A percentile compares a stretch with the other conserved stretches of the same genome.
Evolutionary conservation across 2,113 vertebrate species (phyloP).

Genomic region (Scortum barcoo): DNA sequence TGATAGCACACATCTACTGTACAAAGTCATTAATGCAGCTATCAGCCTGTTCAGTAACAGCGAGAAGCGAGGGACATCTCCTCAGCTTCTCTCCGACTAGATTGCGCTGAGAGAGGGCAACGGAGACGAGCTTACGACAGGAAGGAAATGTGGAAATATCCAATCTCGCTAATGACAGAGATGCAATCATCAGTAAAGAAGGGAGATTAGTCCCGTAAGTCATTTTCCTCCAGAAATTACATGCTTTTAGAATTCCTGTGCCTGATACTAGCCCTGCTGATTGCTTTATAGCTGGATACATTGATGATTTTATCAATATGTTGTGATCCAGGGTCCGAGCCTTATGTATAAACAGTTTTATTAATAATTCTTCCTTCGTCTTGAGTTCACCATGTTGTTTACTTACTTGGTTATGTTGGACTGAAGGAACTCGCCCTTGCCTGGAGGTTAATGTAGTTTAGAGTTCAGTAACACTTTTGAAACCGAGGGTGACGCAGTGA

Average conservation of each 20-base stretch:
- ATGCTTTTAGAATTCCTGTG: constrained; percentile 66
- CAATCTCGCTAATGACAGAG: constrained; percentile 64
- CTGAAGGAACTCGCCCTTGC: constrained; percentile 55
- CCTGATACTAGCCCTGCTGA: constrained; percentile 62
- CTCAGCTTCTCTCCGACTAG: constrained; percentile 23
- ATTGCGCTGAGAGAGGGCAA: constrained; percentile 45
- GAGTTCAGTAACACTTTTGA: constrained; percentile 50
- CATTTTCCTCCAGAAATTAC: constrained; percentile 66
- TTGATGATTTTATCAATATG: constrained; percentile 57
- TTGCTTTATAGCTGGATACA: constrained; percentile 68
- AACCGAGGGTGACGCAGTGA: constrained; percentile 57
- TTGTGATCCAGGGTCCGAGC: constrained; percentile 20
- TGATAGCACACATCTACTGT: constrained; percentile 63
- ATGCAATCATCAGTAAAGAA: constrained; percentile 72
- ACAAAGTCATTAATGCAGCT: constrained; percentile 60
- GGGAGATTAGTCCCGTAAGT: constrained; percentile 61
- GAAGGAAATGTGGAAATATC: constrained; percentile 45
- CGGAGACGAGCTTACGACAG: constrained; percentile 44
- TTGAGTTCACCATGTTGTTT: constrained; percentile 46
- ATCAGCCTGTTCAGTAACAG: constrained; percentile 57
- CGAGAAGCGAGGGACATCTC: constrained; percentile 15
- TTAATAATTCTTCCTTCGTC: constrained; percentile 34
- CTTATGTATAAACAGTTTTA: constrained; percentile 33
- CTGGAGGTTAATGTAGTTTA: constrained; percentile 59
- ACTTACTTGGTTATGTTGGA: constrained; percentile 35